These are phyloP conservation scores for Lampropteryx suffumata DNA, from an alignment of 2,888 invertebrate genomes.

Conservation along the genomic window DNA sequence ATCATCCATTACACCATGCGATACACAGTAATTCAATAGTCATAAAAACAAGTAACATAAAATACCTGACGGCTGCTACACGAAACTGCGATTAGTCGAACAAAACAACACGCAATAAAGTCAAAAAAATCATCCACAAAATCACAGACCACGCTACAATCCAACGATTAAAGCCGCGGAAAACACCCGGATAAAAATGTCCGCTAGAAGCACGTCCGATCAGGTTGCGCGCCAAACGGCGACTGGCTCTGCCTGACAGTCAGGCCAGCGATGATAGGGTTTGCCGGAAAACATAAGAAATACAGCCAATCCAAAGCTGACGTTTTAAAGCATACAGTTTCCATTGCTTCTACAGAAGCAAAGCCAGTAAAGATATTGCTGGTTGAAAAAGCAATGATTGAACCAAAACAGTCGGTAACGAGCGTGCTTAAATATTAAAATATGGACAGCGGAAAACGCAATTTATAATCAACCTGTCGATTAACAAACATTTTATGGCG, in stretches of 20 bases:
- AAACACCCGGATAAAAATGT: slow-evolving; percentile 11
- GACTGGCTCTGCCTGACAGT: slow-evolving; percentile 44
- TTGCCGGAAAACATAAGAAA: slow-evolving; percentile 27
- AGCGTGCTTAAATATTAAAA: slow-evolving; percentile 11
- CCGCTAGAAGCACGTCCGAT: slow-evolving; percentile 39
- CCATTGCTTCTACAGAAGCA: slow-evolving; percentile 24
- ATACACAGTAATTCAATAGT: slow-evolving; percentile 18
- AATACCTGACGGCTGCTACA: slow-evolving; percentile 47
- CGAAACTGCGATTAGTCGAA: slow-evolving; percentile 40
- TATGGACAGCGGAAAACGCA: slow-evolving; percentile 15
- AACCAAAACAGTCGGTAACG: slow-evolving; percentile 2
- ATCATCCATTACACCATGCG: slow-evolving; percentile 15
- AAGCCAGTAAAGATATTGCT: not conserved
- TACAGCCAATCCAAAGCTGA: slow-evolving; percentile 18
- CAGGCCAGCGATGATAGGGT: slow-evolving; percentile 22
- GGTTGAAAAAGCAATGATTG: slow-evolving; percentile 15
- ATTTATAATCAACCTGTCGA: slow-evolving; percentile 39
- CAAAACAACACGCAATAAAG: slow-evolving; percentile 45
- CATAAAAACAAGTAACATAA: slow-evolving; percentile 20
- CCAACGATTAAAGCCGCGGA: slow-evolving; percentile 40
- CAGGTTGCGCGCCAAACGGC: slow-evolving; percentile 62
- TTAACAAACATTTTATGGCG: slow-evolving; percentile 44
- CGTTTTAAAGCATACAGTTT: slow-evolving; percentile 10
- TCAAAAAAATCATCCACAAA: slow-evolving; percentile 47
- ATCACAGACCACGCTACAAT: slow-evolving; percentile 44